A percentile compares a stretch with the other conserved stretches of the same genome.
These are phyloP conservation scores for Accipiter cooperii DNA, from an alignment of 2,113 vertebrate species.

Conservation along the genomic window DNA sequence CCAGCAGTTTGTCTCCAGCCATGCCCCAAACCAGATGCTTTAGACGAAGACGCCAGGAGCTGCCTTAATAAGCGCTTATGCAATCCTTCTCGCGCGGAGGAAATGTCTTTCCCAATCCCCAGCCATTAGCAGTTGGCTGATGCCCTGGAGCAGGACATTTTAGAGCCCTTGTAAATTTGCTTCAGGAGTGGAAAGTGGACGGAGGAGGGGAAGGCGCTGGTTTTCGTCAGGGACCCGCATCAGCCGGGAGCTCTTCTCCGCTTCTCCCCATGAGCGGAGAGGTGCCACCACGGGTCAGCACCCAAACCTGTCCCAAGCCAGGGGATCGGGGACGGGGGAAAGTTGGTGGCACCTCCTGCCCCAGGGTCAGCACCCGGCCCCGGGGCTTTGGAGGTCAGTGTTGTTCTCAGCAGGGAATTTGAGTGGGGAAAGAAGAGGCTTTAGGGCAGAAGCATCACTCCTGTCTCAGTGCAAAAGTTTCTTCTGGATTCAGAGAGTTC, in stretches of 20 bases:
- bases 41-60: conserved; percentile 15
- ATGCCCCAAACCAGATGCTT: conserved; percentile 48
- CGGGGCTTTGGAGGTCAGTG: background rate
- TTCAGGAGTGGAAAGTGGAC: conserved; percentile 41
- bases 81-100: conserved; percentile 3
- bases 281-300: background rate
- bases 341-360: background rate
- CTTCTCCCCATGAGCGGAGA: fast-evolving
- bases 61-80: conserved; percentile 46
- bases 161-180: conserved; percentile 55
- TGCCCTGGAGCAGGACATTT: conserved; percentile 56
- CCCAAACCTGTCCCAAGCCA: background rate
- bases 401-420: background rate
- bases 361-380: background rate
- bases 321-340: background rate
- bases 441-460: background rate
- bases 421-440: background rate
- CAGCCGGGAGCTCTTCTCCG: background rate
- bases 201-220: background rate
- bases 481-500: background rate
- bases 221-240: background rate
- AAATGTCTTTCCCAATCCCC: conserved; percentile 59
- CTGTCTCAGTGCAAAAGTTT: background rate
- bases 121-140: conserved; percentile 33
- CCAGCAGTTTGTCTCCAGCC: conserved; percentile 12